Evolutionary conservation across 2,888 invertebrate species (phyloP).

Genomic region (Doris montereyensis): DNA sequence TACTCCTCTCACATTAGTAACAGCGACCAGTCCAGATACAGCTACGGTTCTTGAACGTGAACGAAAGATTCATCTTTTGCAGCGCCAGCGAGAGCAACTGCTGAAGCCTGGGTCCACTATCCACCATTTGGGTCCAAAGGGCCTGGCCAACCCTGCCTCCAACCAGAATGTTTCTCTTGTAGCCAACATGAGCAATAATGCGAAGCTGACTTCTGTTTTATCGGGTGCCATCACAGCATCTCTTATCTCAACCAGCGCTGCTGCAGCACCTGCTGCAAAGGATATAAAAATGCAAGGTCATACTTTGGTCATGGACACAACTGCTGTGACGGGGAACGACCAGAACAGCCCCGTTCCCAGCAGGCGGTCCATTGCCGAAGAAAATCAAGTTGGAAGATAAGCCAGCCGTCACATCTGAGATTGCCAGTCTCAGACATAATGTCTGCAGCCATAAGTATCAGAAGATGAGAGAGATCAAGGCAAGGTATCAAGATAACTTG

Average conservation of each 20-base stretch:
- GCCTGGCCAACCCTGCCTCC: conserved; percentile 40
- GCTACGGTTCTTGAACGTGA: conserved; percentile 29
- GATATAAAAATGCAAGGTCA: no score
- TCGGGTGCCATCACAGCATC: no score
- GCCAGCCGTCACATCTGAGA: conserved; percentile 62
- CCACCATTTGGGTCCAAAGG: conserved; percentile 53
- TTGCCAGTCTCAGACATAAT: conserved; percentile 59
- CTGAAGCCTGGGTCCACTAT: conserved; percentile 49
- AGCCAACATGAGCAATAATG: conserved; percentile 31
- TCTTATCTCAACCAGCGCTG: no score
- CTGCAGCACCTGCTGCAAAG: no score
- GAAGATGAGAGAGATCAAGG: conserved; percentile 67
- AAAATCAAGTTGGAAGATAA: conserved; percentile 67
- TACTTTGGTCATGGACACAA: no score
- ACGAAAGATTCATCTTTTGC: conserved; percentile 4
- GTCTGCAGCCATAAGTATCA: conserved; percentile 60
- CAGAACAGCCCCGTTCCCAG: not conserved
- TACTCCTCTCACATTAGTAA: conserved; percentile 45
- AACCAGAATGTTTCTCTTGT: conserved; percentile 35
- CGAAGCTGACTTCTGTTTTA: no score
- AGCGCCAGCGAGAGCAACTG: conserved; percentile 24
- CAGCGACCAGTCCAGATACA: conserved; percentile 38
- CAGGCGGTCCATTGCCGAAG: conserved; percentile 60
- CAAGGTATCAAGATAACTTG: conserved; percentile 71
- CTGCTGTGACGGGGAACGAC: no score